A percentile compares a stretch with the other conserved stretches of the same genome.
phyloP scores from a whole-genome alignment of 1,140 invertebrate genomes.

The Aphelenchoides fujianensis region DNA sequence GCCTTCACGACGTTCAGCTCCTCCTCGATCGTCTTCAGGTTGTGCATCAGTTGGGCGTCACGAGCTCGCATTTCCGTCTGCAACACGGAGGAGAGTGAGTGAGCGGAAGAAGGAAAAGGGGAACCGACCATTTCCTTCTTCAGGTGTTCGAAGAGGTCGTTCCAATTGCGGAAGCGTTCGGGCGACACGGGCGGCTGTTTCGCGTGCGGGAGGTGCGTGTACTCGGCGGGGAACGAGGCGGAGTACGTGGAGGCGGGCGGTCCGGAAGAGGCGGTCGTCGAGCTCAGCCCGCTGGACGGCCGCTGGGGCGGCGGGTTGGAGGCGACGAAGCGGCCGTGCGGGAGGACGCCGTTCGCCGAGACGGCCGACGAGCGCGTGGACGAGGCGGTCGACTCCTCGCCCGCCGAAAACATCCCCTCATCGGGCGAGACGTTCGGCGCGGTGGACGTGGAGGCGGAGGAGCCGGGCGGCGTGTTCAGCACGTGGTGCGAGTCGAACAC shows the following conservation, averaged over 20 bases:
- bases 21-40: conserved; percentile 32
- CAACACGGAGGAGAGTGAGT: conserved; percentile 19
- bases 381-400: not conserved
- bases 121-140: conserved; percentile 38
- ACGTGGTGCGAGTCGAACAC: not conserved
- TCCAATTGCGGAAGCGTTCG: conserved; percentile 36
- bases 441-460: too few relatives aligned
- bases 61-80: conserved; percentile 33
- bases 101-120: not conserved
- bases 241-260: too few relatives aligned
- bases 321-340: too few relatives aligned
- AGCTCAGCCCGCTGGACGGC: not conserved
- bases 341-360: too few relatives aligned
- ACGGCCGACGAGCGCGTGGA: too few relatives aligned
- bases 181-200: too few relatives aligned
- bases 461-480: conserved; percentile 6
- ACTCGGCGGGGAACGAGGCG: not conserved
- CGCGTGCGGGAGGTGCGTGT: not conserved
- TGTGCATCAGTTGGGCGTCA: conserved; percentile 34
- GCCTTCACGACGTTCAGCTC: conserved; percentile 29
- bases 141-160: conserved; percentile 39
- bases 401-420: not conserved
- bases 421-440: too few relatives aligned
- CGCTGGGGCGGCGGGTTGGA: conserved; percentile 10
- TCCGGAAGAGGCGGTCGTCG: too few relatives aligned